These are phyloP conservation scores for Uria aalge DNA, from an alignment of 2,113 vertebrate species.

Conservation along the genomic window DNA sequence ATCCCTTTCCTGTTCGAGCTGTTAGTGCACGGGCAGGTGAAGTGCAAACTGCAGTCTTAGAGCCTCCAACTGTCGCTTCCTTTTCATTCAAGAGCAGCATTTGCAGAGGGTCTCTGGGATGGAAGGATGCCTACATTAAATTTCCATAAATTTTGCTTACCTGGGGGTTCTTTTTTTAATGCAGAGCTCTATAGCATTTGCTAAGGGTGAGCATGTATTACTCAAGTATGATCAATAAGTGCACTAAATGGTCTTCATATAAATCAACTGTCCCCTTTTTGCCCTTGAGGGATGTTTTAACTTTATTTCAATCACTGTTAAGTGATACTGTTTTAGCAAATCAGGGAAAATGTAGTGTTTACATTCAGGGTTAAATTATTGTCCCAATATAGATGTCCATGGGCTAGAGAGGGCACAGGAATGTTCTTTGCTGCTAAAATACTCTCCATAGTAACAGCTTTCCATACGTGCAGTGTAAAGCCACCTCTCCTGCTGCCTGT, in stretches of 20 bases:
- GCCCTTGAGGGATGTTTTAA: slow-evolving; percentile 29
- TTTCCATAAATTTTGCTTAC: background rate
- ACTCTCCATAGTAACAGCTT: background rate
- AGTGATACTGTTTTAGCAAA: background rate
- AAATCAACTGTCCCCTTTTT: slow-evolving; percentile 37
- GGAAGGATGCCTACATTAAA: background rate
- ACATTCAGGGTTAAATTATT: background rate
- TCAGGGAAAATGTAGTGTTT: background rate
- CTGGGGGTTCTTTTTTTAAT: background rate
- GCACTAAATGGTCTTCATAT: background rate
- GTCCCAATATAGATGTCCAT: background rate
- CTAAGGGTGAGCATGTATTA: background rate
- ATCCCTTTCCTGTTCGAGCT: background rate
- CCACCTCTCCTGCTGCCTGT: background rate
- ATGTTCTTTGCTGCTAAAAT: background rate
- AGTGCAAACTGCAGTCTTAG: background rate
- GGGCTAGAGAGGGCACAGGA: background rate
- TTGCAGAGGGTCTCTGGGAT: background rate
- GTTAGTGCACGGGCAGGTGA: background rate
- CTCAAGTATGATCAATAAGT: slow-evolving; percentile 25
- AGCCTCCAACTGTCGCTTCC: background rate
- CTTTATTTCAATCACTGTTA: slow-evolving; percentile 32
- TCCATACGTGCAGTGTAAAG: background rate
- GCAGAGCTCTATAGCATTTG: background rate
- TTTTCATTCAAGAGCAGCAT: background rate